These are phyloP conservation scores for Thamnaconus septentrionalis DNA, from an alignment of 2,113 vertebrate species.

Conservation along the genomic window DNA sequence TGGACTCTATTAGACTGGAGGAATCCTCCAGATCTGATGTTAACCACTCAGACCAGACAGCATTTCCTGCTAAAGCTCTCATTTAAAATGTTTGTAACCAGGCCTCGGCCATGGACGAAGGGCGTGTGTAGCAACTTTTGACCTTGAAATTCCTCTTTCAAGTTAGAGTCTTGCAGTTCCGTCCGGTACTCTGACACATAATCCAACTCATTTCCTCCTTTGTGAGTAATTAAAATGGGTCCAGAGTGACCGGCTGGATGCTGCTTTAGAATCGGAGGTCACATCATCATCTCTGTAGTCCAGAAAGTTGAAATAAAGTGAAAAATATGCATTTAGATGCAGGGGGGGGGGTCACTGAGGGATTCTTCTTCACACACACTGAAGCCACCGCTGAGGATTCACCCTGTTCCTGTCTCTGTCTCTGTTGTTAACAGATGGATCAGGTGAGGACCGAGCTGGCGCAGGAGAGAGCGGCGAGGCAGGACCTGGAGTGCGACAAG, in stretches of 20 bases:
- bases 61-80: conserved; percentile 45
- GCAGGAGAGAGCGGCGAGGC: conserved; percentile 85
- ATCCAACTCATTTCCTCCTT: no score
- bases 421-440: conserved; percentile 79
- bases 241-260: no score
- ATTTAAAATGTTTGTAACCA: conserved; percentile 11
- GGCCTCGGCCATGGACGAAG: not conserved
- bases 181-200: no score
- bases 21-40: conserved; percentile 26
- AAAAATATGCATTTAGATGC: not conserved
- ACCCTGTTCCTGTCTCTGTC: not conserved
- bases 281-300: not conserved
- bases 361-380: not conserved
- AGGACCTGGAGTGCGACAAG: conserved; percentile 96
- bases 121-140: no score
- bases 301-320: no score
- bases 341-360: not conserved
- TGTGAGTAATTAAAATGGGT: no score
- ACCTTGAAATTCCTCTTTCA: no score
- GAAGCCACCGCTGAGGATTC: not conserved
- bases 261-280: not conserved
- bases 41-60: conserved; percentile 43
- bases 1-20: conserved; percentile 51
- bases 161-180: no score
- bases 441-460: conserved; percentile 88